Conservation (phyloP, 2,113 vertebrate species). For the Melanerpes aurifrons region DNA sequence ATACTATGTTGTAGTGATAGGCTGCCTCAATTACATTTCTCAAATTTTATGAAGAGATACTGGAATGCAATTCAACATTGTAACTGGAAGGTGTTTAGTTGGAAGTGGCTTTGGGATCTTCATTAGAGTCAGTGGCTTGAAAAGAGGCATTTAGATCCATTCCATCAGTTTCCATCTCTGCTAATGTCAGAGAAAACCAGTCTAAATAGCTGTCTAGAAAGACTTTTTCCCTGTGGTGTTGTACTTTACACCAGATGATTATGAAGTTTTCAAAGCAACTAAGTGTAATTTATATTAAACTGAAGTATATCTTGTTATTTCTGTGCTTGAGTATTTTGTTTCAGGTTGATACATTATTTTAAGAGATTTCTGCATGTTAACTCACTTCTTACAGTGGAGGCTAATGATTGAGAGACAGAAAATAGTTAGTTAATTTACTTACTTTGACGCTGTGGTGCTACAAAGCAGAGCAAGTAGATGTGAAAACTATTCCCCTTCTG, state of each 20-base stretch:
- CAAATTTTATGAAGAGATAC: constrained; percentile 36
- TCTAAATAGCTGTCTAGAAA: constrained; percentile 37
- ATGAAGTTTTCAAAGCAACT: constrained; percentile 44
- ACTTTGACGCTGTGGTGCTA: background rate
- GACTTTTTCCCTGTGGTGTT: constrained; percentile 7
- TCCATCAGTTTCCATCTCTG: constrained; percentile 50
- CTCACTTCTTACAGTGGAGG: background rate
- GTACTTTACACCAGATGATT: constrained; percentile 39
- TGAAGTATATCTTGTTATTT: constrained; percentile 42
- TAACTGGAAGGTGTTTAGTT: constrained; percentile 30
- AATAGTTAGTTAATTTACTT: background rate
- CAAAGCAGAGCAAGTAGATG: background rate
- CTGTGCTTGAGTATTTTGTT: background rate
- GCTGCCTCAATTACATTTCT: constrained; percentile 37
- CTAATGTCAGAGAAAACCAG: constrained; percentile 33
- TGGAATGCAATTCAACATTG: background rate
- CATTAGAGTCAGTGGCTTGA: constrained; percentile 57
- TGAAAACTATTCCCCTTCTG: background rate
- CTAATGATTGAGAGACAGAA: background rate
- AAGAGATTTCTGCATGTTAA: constrained; percentile 16
- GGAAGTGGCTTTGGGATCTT: constrained; percentile 57
- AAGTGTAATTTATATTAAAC: constrained; percentile 46
- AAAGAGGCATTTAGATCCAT: constrained; percentile 60
- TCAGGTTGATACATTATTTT: constrained; percentile 31
- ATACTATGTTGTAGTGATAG: background rate